Evolutionary conservation across 2,797 vertebrate genomes (phyloP), one percentile per base, ranked within the genome.

Genomic region (Fringilla coelebs): DNA sequence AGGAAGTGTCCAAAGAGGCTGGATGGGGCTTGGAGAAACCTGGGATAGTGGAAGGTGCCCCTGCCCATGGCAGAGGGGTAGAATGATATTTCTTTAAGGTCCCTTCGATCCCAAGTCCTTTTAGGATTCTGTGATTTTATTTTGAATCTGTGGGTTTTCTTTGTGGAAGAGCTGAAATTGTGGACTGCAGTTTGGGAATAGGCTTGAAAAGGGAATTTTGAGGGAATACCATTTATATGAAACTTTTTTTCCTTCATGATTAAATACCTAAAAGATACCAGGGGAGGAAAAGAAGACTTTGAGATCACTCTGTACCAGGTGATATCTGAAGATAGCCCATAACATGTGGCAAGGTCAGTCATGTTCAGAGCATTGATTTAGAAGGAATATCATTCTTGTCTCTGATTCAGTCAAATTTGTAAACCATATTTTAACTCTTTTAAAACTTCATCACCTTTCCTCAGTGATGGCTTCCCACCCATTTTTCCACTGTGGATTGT

Each of bases 21-120:
- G 32, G 19, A 62, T 0, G 0, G 13, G 32, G 28, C 6, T 82
- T 82, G 49, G 49, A 82, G 10, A 1, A n/a, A 0, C 11, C 32
- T 75, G 48, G 48, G 13, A 0, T 0, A 2, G 41, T 28, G 62
- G 41, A 7, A 75, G 1, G 4, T 54, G 34, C 28, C 38, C 22
- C 32, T 67, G 18, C 2, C 6, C 1, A 0, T 24, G 41, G 34
- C 10, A 46, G 13, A 10, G 14, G 34, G 3, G 1, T 24, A 6
- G 15, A 8, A 41, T 48, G 13, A 5, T 14, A 26, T 49, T 6
- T 8, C 13, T 41, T 48, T 29, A 9, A 21, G 5, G 18, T 62
- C 32, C 10, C 14, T 81, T 80, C 25, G 29, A 41, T 11, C 31
- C 13, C 55, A 55, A 75, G 18, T 36, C 36, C 26, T 32, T 55